Evolutionary conservation across 1,140 invertebrate genomes (phyloP).

Genomic region (Drosophila jambulina): DNA sequence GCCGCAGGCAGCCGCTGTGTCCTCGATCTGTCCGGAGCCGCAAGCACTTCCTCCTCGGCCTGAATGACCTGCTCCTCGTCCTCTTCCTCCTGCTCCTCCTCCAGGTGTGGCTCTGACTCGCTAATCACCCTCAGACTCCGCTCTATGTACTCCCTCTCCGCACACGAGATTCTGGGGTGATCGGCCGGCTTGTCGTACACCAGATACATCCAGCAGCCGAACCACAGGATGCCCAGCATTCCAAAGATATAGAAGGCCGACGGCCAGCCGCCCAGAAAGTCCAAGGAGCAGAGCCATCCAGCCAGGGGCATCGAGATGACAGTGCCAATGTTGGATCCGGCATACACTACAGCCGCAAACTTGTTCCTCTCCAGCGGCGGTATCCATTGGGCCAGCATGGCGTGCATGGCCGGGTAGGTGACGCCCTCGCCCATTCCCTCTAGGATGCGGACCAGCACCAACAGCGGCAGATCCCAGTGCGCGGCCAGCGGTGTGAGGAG

Average conservation of each 20-base stretch:
- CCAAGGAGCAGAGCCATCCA: constrained; percentile 90
- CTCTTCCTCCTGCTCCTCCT: constrained; percentile 60
- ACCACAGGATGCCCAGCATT: constrained; percentile 91
- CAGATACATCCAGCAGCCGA: constrained; percentile 90
- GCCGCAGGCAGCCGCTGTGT: background rate
- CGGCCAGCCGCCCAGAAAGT: constrained; percentile 91
- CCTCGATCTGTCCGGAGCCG: background rate
- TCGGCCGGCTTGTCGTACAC: constrained; percentile 91
- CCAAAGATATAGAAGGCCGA: constrained; percentile 93
- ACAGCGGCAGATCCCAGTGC: constrained; percentile 88
- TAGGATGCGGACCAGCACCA: constrained; percentile 92
- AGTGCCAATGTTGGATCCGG: constrained; percentile 90
- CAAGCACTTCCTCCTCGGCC: constrained; percentile 6
- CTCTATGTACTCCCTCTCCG: constrained; percentile 89
- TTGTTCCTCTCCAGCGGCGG: constrained; percentile 92
- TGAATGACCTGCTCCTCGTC: background rate
- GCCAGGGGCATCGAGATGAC: constrained; percentile 91
- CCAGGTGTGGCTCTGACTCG: background rate
- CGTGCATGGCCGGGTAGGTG: constrained; percentile 93
- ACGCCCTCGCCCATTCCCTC: constrained; percentile 95
- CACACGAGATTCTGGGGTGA: constrained; percentile 92
- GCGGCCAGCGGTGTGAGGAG: constrained; percentile 91
- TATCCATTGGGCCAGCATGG: constrained; percentile 93
- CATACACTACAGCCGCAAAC: constrained; percentile 92
- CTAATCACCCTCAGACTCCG: constrained; percentile 85